Evolutionary conservation across 2,797 vertebrate species (phyloP).

Genomic region (Argyrosomus regius): DNA sequence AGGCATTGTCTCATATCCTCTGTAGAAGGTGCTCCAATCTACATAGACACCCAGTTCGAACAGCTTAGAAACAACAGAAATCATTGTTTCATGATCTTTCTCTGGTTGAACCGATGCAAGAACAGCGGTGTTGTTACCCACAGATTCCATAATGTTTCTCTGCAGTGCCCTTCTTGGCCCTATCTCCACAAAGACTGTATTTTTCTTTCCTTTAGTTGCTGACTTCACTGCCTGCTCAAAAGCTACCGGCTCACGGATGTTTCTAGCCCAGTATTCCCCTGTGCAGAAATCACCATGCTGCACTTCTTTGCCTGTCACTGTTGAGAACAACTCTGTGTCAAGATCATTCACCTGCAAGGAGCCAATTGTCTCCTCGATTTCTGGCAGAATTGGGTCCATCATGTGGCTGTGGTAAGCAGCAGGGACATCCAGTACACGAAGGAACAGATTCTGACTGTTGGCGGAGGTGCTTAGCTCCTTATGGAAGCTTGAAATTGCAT

Average conservation of each 20-base stretch:
- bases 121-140: constrained; percentile 82
- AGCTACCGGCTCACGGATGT: constrained; percentile 86
- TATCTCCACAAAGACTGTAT: constrained; percentile 88
- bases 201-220: constrained; percentile 78
- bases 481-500: constrained; percentile 78
- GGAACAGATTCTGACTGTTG: constrained; percentile 84
- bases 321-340: constrained; percentile 87
- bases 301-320: constrained; percentile 84
- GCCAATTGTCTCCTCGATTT: constrained; percentile 79
- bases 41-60: constrained; percentile 88
- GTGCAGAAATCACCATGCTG: constrained; percentile 83
- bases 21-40: constrained; percentile 85
- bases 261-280: constrained; percentile 89
- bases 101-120: constrained; percentile 84
- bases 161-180: constrained; percentile 86
- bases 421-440: constrained; percentile 86
- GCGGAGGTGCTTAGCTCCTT: constrained; percentile 75
- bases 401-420: constrained; percentile 90
- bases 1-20: constrained; percentile 81
- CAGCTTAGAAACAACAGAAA: constrained; percentile 80
- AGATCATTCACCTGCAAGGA: constrained; percentile 75
- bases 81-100: constrained; percentile 84
- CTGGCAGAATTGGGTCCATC: constrained; percentile 88
- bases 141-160: constrained; percentile 87
- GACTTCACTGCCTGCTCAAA: constrained; percentile 85